Evolutionary conservation across 2,113 vertebrate genomes (phyloP).

Genomic region (Catharus minimus): DNA sequence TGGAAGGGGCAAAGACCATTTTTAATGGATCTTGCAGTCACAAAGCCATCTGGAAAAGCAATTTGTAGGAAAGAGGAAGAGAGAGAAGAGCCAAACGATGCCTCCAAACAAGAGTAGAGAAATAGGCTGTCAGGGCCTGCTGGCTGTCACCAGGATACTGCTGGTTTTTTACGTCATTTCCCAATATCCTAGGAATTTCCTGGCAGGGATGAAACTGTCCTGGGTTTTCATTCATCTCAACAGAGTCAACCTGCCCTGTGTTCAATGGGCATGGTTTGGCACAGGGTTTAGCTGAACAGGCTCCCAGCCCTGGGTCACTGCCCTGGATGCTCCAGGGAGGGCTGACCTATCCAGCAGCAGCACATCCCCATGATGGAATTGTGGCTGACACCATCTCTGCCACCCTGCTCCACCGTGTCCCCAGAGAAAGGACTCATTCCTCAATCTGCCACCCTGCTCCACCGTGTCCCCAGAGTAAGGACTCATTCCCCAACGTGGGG

Average conservation of each 20-base stretch:
- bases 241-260: background rate
- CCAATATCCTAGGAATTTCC: background rate
- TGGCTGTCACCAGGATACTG: background rate
- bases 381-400: background rate
- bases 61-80: background rate
- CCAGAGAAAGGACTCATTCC: background rate
- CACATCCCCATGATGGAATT: rapidly evolving
- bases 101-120: background rate
- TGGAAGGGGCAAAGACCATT: background rate
- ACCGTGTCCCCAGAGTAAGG: background rate
- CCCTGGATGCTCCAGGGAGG: background rate
- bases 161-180: background rate
- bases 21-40: conserved; percentile 6
- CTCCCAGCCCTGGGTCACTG: background rate
- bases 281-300: background rate
- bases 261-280: background rate
- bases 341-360: background rate
- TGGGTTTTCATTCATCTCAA: background rate
- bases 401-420: background rate
- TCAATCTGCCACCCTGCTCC: background rate
- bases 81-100: background rate
- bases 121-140: background rate
- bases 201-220: background rate
- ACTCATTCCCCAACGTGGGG: rapidly evolving
- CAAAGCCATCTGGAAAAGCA: background rate